phyloP scores from a whole-genome alignment of 2,888 invertebrate species.

The Orthonychiurus folsomi region DNA sequence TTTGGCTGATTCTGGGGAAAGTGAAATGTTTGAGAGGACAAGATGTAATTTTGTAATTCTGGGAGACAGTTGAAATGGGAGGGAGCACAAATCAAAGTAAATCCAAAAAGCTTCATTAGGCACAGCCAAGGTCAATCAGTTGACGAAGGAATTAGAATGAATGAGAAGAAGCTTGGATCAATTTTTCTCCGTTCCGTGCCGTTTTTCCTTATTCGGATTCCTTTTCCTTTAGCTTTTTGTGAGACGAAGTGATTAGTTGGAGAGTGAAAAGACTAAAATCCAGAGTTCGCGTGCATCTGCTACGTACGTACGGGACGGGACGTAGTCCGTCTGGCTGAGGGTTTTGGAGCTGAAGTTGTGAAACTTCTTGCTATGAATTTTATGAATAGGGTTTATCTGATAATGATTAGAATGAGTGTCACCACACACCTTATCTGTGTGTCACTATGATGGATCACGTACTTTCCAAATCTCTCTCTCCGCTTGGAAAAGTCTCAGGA shows the following conservation, averaged over 20 bases:
- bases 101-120: background rate
- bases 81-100: conserved; percentile 1
- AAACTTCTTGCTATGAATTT: background rate
- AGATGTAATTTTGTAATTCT: no score
- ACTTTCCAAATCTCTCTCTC: background rate
- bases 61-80: no score
- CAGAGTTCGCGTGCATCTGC: background rate
- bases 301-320: no score
- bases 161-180: background rate
- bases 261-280: background rate
- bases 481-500: background rate
- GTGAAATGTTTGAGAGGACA: no score
- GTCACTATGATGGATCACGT: background rate
- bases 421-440: background rate
- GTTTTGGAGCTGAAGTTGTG: background rate
- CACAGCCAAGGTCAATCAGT: background rate
- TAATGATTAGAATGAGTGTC: background rate
- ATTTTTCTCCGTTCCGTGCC: background rate
- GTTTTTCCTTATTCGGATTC: background rate
- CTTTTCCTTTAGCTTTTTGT: background rate
- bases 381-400: background rate
- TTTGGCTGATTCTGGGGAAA: no score
- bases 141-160: background rate
- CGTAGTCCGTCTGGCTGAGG: no score
- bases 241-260: background rate